Percentiles rank a stretch among this genome's conserved stretches.
Evolutionary conservation across 2,888 invertebrate genomes (phyloP).

Genomic region (Phengaris arion): DNA sequence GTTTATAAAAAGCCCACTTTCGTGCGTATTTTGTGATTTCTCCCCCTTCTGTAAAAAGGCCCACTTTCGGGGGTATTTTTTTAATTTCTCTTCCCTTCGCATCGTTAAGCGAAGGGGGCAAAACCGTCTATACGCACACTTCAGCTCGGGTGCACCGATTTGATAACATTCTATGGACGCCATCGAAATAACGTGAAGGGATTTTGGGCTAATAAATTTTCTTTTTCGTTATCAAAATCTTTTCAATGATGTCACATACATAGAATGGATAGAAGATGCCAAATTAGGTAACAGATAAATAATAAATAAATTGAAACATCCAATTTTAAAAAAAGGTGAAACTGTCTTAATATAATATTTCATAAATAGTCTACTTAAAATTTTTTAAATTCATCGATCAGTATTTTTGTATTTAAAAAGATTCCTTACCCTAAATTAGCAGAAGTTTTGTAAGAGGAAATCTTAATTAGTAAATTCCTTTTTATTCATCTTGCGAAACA

Average conservation of each 20-base stretch:
- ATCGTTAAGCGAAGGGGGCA: conserved; percentile 44
- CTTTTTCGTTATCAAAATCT: conserved; percentile 29
- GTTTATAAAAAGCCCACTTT: conserved; percentile 12
- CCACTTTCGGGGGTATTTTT: conserved; percentile 29
- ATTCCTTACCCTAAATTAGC: conserved; percentile 44
- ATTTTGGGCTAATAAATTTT: conserved; percentile 51
- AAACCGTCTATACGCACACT: conserved; percentile 75
- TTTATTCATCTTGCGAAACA: conserved; percentile 50
- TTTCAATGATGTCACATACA: too few species aligned
- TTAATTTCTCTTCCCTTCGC: conserved; percentile 37
- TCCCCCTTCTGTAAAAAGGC: conserved; percentile 7
- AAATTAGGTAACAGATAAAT: too few species aligned
- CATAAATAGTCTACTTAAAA: not conserved
- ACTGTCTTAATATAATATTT: not conserved
- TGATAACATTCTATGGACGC: conserved; percentile 78
- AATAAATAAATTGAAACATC: too few species aligned
- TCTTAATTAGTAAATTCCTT: conserved; percentile 52
- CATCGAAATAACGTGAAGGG: conserved; percentile 56
- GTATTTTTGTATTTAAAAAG: conserved; percentile 34
- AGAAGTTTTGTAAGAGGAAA: conserved; percentile 48
- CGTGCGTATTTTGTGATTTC: conserved; percentile 12
- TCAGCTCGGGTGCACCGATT: conserved; percentile 76
- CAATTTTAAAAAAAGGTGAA: not conserved
- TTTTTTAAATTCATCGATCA: not conserved
- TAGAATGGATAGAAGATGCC: too few species aligned